Evolutionary conservation across 1,140 invertebrate genomes (phyloP).

Genomic region (Trachelipus rathkii): DNA sequence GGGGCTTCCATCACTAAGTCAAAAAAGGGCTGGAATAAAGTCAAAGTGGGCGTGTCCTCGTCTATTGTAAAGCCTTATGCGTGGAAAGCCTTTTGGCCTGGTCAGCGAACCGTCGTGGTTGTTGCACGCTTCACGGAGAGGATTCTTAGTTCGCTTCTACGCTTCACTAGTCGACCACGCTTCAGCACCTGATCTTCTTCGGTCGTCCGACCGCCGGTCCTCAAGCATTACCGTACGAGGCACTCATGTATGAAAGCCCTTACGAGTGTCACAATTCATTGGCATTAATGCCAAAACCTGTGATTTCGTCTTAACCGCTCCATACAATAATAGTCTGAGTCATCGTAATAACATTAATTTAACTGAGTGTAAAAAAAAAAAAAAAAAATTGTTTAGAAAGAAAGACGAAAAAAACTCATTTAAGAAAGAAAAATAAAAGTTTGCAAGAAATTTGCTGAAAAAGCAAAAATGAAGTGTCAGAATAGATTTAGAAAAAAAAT

Average conservation of each 20-base stretch:
- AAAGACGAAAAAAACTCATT: no score
- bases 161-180: conserved; percentile 4
- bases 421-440: no score
- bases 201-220: background rate
- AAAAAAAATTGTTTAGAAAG: no score
- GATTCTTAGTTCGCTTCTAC: conserved; percentile 1
- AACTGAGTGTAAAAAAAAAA: no score
- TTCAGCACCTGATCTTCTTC: background rate
- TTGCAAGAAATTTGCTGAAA: no score
- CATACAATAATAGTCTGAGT: no score
- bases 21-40: background rate
- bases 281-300: background rate
- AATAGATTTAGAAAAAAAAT: no score
- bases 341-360: no score
- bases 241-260: conserved; percentile 9
- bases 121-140: background rate
- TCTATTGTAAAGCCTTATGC: background rate
- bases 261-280: background rate
- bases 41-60: background rate
- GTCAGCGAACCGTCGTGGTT: conserved; percentile 4
- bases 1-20: background rate
- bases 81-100: conserved; percentile 1
- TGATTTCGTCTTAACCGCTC: background rate
- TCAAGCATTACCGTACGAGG: background rate
- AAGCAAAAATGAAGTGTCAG: no score